Conservation (phyloP, 1,140 invertebrate genomes). For the Lineus longissimus region DNA sequence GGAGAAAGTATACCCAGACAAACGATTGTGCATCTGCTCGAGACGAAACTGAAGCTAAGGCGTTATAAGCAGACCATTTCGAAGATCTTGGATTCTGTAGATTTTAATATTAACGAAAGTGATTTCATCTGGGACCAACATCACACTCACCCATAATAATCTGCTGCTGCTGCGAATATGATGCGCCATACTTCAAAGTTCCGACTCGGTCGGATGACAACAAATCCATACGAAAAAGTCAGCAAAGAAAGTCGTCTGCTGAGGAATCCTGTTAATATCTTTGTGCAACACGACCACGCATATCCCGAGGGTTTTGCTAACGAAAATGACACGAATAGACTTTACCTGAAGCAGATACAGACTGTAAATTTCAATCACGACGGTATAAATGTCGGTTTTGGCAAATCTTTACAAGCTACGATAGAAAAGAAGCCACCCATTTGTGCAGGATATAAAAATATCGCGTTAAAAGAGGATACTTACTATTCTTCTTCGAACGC, state of each 20-base stretch:
- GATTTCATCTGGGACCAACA: not conserved
- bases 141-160: not conserved
- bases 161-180: too few species aligned
- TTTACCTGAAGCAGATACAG: not conserved
- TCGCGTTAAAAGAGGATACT: constrained; percentile 3
- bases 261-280: not conserved
- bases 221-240: not conserved
- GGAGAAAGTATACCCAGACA: constrained; percentile 4
- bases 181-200: not conserved
- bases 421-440: constrained; percentile 1
- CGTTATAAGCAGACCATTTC: not conserved
- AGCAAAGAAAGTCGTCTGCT: constrained; percentile 2
- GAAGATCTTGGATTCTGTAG: constrained; percentile 6
- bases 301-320: constrained; percentile 3
- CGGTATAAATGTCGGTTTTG: not conserved
- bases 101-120: constrained; percentile 4
- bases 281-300: constrained; percentile 4
- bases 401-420: not conserved
- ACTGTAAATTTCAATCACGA: not conserved
- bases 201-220: not conserved
- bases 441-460: constrained; percentile 2
- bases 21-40: constrained; percentile 2
- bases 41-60: not conserved
- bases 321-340: constrained; percentile 5
- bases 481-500: constrained; percentile 4